Percentiles rank a stretch among this genome's conserved stretches.
Evolutionary conservation across 2,888 invertebrate species (phyloP).

Genomic region (Enchytraeus crypticus): DNA sequence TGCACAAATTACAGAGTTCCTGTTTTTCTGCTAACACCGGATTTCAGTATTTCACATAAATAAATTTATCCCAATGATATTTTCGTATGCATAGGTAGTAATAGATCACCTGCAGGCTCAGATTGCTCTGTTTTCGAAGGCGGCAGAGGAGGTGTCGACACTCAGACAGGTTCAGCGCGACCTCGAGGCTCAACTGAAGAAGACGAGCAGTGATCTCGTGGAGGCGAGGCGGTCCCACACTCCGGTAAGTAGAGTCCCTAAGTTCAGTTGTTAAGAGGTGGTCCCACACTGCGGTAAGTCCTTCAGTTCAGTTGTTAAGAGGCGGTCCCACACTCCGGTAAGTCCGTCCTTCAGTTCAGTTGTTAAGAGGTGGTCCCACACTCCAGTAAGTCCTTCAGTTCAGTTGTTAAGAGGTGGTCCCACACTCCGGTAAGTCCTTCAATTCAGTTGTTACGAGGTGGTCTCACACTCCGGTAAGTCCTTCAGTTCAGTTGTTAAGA

Average conservation of each 20-base stretch:
- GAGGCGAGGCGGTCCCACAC: slow-evolving; percentile 41
- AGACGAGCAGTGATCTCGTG: slow-evolving; percentile 35
- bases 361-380: no score
- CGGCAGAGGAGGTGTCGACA: slow-evolving; percentile 36
- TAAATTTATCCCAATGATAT: not conserved
- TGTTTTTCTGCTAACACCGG: not conserved
- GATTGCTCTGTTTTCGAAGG: slow-evolving; percentile 31
- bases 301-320: no score
- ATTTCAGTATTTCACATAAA: not conserved
- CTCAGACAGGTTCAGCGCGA: slow-evolving; percentile 33
- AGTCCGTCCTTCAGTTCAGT: no score
- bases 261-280: not conserved
- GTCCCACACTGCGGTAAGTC: no score
- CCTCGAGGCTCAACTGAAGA: slow-evolving; percentile 35
- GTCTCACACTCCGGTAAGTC: no score
- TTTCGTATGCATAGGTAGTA: slow-evolving; percentile 33
- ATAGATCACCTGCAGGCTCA: slow-evolving; percentile 40
- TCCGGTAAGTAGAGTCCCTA: slow-evolving; percentile 34
- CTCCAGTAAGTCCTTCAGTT: no score
- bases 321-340: no score
- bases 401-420: no score
- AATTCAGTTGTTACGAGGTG: no score
- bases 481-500: no score
- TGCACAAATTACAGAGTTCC: no score
- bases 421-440: no score